Percentiles rank a stretch among this genome's conserved stretches.
These are phyloP conservation scores for Bugulina stolonifera DNA, from an alignment of 2,888 invertebrate species.

Conservation along the genomic window DNA sequence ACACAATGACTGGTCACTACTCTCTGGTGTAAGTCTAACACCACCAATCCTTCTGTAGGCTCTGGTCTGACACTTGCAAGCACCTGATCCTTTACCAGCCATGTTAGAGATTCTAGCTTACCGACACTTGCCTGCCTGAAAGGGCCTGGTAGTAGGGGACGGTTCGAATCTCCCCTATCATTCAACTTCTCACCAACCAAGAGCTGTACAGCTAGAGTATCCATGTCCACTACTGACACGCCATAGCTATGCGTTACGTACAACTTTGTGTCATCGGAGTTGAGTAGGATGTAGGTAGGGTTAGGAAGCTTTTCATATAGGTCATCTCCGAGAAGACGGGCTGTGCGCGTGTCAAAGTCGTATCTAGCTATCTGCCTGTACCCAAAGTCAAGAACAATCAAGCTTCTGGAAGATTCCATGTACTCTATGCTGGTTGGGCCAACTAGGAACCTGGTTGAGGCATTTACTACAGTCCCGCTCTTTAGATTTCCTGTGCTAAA, in stretches of 20 bases:
- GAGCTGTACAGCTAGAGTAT: background rate
- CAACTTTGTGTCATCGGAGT: background rate
- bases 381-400: background rate
- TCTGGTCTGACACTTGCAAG: too few species aligned
- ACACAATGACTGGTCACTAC: too few species aligned
- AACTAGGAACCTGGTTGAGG: background rate
- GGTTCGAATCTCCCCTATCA: too few species aligned
- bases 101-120: background rate
- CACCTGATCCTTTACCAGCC: background rate
- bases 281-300: background rate
- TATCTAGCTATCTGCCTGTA: background rate
- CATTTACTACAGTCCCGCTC: background rate
- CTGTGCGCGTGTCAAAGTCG: background rate
- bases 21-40: too few species aligned
- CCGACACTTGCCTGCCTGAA: background rate
- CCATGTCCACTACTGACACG: background rate
- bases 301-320: background rate
- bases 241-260: conserved; percentile 4
- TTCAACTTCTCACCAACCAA: conserved; percentile 9
- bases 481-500: background rate
- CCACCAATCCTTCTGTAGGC: too few species aligned
- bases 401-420: background rate
- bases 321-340: background rate
- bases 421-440: background rate
- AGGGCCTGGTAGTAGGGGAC: background rate